Base-by-base conservation (phyloP, 1,140 invertebrate species). In the Pinna nobilis region DNA sequence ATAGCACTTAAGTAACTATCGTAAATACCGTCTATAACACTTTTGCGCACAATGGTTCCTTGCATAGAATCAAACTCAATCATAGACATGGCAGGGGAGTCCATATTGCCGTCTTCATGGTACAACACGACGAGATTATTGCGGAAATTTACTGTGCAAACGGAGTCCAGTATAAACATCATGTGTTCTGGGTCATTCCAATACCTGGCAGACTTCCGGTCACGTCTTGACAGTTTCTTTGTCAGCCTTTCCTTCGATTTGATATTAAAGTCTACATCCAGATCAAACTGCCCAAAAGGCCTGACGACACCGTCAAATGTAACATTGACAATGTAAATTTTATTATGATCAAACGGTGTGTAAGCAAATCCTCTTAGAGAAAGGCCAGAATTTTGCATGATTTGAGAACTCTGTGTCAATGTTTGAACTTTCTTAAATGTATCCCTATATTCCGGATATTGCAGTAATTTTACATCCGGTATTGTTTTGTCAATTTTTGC, bases 331-430 rank as follows among this genome's bases (percentile, higher is more conserved):
- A 66, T 50, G 6, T 49, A 50, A 20, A 66, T 11, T 7, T 13
- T 28, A 47, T 49, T n/a, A 15, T 20, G 28, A 18, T 66, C 63
- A 33, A 66, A 66, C 15, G 41, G 41, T 15, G 41, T 32, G 20
- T 66, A 66, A 32, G 44, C 63, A n/a, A 66, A 50, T 20, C 63
- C 63, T 30, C 57, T 33, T n/a, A 60, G n/a, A 6, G 33, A 13
- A 25, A 60, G 25, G 57, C 37, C 57, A 35, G 25, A 60, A n/a
- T 60, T 37, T 6, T 23, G 25, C n/a, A 20, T 33, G 33, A 20
- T 18, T 15, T 13, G 6, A 13, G 57, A 15, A 32, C 30, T 32
- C 18, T 33, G 11, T 18, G 33, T 37, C n/a, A 35, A 35, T 18
- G 37, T 7, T 1, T 13, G 4, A 23, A 35, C 20, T 33, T 33